A percentile compares a stretch with the other conserved stretches of the same genome.
phyloP scores from a whole-genome alignment of 1,140 invertebrate species.

The Prorops nasuta region DNA sequence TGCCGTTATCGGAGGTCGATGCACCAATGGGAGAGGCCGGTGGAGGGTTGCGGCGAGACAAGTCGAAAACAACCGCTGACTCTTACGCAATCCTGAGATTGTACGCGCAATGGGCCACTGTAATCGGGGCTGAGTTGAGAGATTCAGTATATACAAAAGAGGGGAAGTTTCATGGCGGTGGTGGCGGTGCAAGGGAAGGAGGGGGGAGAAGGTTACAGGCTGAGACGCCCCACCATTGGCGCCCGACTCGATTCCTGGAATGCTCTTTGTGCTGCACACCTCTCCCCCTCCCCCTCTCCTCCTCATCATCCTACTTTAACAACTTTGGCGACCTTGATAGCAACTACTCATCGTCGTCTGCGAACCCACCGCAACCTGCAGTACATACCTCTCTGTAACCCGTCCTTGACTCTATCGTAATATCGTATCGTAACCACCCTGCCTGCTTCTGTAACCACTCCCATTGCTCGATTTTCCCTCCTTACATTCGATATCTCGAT shows the following conservation, averaged over 20 bases:
- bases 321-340: constrained; percentile 38
- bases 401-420: constrained; percentile 19
- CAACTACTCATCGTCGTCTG: constrained; percentile 25
- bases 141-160: neutral
- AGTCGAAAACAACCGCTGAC: constrained; percentile 42
- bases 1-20: neutral
- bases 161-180: no score
- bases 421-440: no score
- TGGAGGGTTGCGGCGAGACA: constrained; percentile 9
- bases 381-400: no score
- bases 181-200: neutral
- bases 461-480: no score
- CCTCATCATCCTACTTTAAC: constrained; percentile 5
- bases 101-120: constrained; percentile 12
- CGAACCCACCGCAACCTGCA: no score
- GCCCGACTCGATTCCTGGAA: constrained; percentile 43
- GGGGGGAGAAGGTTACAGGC: neutral
- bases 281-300: constrained; percentile 11
- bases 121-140: neutral
- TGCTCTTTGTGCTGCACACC: constrained; percentile 47
- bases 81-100: constrained; percentile 36
- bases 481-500: no score
- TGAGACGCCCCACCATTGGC: constrained; percentile 4
- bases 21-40: neutral
- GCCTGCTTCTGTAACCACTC: no score